A percentile compares a stretch with the other conserved stretches of the same genome.
phyloP scores from a whole-genome alignment of 1,140 invertebrate genomes.

The Bombus fervidus region DNA sequence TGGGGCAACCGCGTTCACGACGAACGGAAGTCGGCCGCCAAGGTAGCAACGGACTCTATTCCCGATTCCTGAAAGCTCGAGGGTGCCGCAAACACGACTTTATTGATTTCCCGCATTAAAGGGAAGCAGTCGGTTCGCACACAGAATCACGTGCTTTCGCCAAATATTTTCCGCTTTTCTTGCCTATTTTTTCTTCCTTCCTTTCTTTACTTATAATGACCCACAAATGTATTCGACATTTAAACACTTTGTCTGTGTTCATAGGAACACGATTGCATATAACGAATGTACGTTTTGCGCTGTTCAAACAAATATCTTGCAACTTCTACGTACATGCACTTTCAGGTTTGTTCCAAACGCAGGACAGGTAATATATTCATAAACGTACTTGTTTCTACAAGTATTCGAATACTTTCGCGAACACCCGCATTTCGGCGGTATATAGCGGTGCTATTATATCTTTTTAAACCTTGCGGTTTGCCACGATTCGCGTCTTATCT shows the following conservation, averaged over 20 bases:
- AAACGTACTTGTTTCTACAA: too few relatives aligned
- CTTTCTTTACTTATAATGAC: background rate
- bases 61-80: slow-evolving; percentile 66
- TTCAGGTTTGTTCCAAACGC: too few relatives aligned
- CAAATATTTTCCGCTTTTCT: background rate
- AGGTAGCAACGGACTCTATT: slow-evolving; percentile 72
- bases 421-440: background rate
- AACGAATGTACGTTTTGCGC: too few relatives aligned
- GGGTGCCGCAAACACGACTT: slow-evolving; percentile 62
- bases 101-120: slow-evolving; percentile 78
- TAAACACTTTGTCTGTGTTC: too few relatives aligned
- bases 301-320: too few relatives aligned
- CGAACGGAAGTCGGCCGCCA: slow-evolving; percentile 60
- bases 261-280: fast-evolving
- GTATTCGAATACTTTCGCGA: background rate
- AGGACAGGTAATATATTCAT: too few relatives aligned
- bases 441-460: background rate
- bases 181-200: too few relatives aligned
- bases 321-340: too few relatives aligned
- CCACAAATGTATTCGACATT: too few relatives aligned
- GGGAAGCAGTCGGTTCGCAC: slow-evolving; percentile 70
- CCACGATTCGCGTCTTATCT: background rate
- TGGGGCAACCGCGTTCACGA: slow-evolving; percentile 56
- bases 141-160: background rate
- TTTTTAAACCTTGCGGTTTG: background rate